These are phyloP conservation scores for Drosophila bocqueti DNA, from an alignment of 1,140 invertebrate species.

Conservation along the genomic window DNA sequence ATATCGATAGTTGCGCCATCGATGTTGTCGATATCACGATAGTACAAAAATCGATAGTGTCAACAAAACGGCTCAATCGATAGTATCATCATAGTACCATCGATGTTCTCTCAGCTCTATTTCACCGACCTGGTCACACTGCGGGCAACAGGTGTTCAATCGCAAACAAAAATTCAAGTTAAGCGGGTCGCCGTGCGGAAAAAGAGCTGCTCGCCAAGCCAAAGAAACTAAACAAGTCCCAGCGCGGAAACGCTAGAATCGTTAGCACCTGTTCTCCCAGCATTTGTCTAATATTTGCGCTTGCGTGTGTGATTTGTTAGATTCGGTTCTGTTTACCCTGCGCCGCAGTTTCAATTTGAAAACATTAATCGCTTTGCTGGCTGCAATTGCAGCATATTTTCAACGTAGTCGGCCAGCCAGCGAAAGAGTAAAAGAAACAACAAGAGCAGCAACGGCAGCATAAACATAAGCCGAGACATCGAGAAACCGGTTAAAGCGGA, in stretches of 20 bases:
- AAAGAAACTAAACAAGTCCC: constrained; percentile 43
- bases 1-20: too few relatives aligned
- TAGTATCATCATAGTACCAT: too few relatives aligned
- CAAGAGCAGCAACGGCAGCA: constrained; percentile 24
- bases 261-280: constrained; percentile 63
- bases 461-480: constrained; percentile 56
- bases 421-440: constrained; percentile 39
- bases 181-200: constrained; percentile 27
- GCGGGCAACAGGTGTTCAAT: constrained; percentile 29
- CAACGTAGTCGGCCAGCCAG: constrained; percentile 18
- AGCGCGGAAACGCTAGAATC: constrained; percentile 33
- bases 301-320: constrained; percentile 16
- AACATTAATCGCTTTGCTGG: constrained; percentile 50
- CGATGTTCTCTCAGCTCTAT: too few relatives aligned
- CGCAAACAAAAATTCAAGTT: constrained; percentile 20
- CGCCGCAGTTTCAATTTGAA: constrained; percentile 18
- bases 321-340: constrained; percentile 15
- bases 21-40: too few relatives aligned
- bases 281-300: constrained; percentile 45
- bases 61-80: too few relatives aligned
- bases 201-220: constrained; percentile 26
- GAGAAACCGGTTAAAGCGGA: constrained; percentile 70
- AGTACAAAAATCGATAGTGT: too few relatives aligned
- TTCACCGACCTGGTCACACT: background rate
- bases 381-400: constrained; percentile 63